Base-by-base conservation (phyloP, 2,888 invertebrate species). In the Phorcus lineatus region DNA sequence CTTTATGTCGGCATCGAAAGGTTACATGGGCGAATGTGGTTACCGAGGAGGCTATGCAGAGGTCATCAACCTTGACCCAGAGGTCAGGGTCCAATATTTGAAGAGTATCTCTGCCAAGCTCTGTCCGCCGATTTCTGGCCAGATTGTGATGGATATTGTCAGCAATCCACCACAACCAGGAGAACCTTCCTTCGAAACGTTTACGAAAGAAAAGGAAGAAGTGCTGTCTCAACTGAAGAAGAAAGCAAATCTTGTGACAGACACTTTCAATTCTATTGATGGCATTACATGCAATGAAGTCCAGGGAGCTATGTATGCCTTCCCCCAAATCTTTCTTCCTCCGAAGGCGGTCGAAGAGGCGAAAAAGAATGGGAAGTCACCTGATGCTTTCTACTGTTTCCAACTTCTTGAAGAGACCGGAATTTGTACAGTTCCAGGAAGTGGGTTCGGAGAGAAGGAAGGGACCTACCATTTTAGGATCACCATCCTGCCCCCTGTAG, bases 241-340 rank as follows among this genome's bases (percentile, higher is more conserved):
- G 81, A 94, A 99, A 88, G 98, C 99, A 0, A 94, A 95, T 85
- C 94, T 98, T 94, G 96, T 99, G 31, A 96, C 96, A 0, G 95
- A 97, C 40, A 95, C 97, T 0, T 96, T 99, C 93, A 99, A 98
- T 94, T 94, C 95, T 80, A 97, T 99, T 93, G 95, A 96, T 87
- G 99, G 99, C 31, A 96, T 97, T 93, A 95, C 94, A 70, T 98
- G 98, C 89, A 98, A 98, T 92, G 94, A 95, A 11, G 95, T 95
- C 3, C 96, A 96, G 96, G 96, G 99, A 19, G 99, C 99, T 2
- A 99, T 99, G 99, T 99, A 99, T 93, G 98, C 98, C 82, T 99
- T 99, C 93, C 99, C 99, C 0, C 94, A 95, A 90, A 94, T 99
- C 80, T 94, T 94, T 67, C 91, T 99, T 79, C 98, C 99, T 1